These are phyloP conservation scores for Drosophila suzukii DNA, from an alignment of 1,140 invertebrate genomes.

Conservation along the genomic window DNA sequence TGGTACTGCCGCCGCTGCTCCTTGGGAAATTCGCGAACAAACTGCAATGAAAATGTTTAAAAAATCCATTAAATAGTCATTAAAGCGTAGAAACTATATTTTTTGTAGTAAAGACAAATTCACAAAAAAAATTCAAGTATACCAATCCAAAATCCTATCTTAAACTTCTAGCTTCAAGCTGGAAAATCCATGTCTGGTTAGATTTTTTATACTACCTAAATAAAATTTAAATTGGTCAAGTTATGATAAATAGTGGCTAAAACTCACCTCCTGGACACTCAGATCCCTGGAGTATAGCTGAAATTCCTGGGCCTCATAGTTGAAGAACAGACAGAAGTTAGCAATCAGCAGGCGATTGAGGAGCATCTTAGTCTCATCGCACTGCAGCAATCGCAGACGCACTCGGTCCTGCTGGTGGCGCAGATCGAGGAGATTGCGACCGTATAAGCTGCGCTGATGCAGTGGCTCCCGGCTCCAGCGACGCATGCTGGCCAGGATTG, in stretches of 20 bases:
- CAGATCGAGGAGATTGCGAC: constrained; percentile 86
- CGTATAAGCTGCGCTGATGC: constrained; percentile 86
- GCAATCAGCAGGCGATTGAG: constrained; percentile 87
- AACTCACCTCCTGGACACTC: constrained; percentile 71
- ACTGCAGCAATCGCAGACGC: constrained; percentile 73
- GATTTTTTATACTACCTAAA: no score
- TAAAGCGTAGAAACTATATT: no score
- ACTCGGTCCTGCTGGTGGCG: constrained; percentile 86
- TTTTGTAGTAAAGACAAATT: no score
- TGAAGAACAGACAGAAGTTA: constrained; percentile 87
- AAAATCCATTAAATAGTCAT: no score
- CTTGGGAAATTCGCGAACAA: constrained; percentile 70
- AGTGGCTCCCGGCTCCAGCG: constrained; percentile 87
- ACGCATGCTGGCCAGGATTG: constrained; percentile 85
- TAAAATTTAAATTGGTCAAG: no score
- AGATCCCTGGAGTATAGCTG: constrained; percentile 67
- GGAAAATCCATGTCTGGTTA: no score
- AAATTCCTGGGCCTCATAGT: constrained; percentile 73
- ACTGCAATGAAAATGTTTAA: constrained; percentile 29
- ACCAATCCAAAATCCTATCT: no score
- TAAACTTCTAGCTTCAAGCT: no score
- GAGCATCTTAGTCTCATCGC: constrained; percentile 86
- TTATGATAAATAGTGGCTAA: background rate
- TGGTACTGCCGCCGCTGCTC: constrained; percentile 67
- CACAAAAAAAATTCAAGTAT: no score